Base-by-base conservation (phyloP, 2,888 invertebrate genomes). In the Thecophora atra region DNA sequence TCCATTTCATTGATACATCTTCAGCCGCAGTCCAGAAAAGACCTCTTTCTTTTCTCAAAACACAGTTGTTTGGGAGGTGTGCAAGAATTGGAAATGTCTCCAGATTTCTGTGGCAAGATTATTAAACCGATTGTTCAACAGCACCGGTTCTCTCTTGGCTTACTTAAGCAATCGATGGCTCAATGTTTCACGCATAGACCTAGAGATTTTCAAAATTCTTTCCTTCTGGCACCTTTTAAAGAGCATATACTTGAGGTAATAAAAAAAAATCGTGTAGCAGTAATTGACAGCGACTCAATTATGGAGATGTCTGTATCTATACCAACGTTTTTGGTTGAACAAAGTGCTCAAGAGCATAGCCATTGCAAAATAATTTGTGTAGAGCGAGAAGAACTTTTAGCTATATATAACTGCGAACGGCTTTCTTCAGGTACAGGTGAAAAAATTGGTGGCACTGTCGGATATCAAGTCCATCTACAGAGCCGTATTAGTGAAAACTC, bases 251-350 rank as follows among this genome's bases (percentile, higher is more conserved):
- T 78, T 21, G 66, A 67, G 11, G 75, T 68, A 17, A 56, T 78
- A 19, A 8, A 37, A 2, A 72, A 64, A 15, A 91, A 94, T 79
- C 90, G 91, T 80, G 94, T 98, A 1, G 89, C 97, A 6, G 90
- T 98, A 26, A 92, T 98, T 28, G 98, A 97, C 2, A 93, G 93
- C 0, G 95, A 95, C 77, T 94, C 95, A 0, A 96, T 95, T 0
- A 93, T 93, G 76, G 96, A 97, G 1, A 97, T 97, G 89, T 95
- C 96, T 0, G 97, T 96, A 0, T 95, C 96, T 88, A 90, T 98
- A 47, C 97, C 98, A 0, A 97, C 98, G 84, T 93, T 93, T 80
- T 91, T 98, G 76, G 85, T 98, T 76, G 97, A 98, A 79, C 89
- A 94, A 86, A 91, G 88, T 79, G 89, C 87, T 79, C 88, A 83